Evolutionary conservation across 1,140 invertebrate species (phyloP), one percentile per base, ranked within the genome.

Genomic region (Drosophila watanabei): DNA sequence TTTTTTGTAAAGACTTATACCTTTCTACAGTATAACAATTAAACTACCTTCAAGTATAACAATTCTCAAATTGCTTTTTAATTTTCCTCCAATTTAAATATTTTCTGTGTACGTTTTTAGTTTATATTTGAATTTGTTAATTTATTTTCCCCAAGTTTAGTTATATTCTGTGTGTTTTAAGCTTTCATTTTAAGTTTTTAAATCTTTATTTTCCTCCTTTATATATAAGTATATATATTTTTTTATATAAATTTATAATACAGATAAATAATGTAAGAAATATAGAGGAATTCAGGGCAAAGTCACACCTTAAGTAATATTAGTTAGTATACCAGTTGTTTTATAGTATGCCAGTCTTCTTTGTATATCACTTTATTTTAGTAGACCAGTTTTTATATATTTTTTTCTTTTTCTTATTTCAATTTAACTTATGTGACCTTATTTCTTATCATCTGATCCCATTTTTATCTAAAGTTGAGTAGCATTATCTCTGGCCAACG

Each of bases 401-500:
- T 49, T 16, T 16, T 32, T 43, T 57, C 18, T 20, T 6, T 41
- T 24, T 32, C 14, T 14, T 10, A 51, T 30, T 7, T 2, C 13
- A 18, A 35, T 20, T 20, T 1, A 8, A 13, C n/a, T 5, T 7
- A 8, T 24, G 16, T 56, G 48, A 16, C 35, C 52, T 37, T 43
- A 30, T 60, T 9, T 6, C 33, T 24, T 16, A 30, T 28, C 18
- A 20, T 35, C 39, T 35, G 63, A 32, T 37, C 32, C 39, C 14
- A 68, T 66, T 66, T 28, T 16, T 18, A 43, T 37, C 48, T 41
- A 45, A 70, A 70, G 68, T 54, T 46, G 68, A 52, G 60, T 30
- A 52, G 49, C 49, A 69, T 32, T 69, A 71, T 71, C 64, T 71
- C 49, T 54, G 46, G n/a, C 68, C 48, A 33, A 56, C 68, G 63